Base-by-base conservation (phyloP, 2,888 invertebrate genomes). In the Proisotoma minuta region DNA sequence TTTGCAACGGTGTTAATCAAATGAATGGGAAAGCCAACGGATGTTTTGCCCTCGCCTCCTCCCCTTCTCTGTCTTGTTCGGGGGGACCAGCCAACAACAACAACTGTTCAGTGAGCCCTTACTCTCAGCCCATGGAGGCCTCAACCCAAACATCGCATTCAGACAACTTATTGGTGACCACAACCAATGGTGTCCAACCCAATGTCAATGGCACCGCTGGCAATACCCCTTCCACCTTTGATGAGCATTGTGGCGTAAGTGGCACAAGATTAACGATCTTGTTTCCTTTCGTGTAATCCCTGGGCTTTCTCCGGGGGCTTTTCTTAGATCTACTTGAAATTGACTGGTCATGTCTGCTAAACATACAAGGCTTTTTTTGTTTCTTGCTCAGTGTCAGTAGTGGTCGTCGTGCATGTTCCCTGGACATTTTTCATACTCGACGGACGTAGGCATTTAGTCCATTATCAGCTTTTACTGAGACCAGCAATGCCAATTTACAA, bases 201-300 rank as follows among this genome's bases (percentile, higher is more conserved):
- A 39, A 48, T 20, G 27, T 34, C 51, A 26, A 51, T 54, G 34
- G 57, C 34, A 57, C 52, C 39, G 51, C 50, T 52, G 51, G n/a
- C 8, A 34, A 20, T 58, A 68, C 53, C 18, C 60, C 62, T 15
- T 50, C 53, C 60, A 68, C 63, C 62, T 69, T 69, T 65, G 72
- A 71, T 52, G 72, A 72, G 48, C 72, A 71, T 58, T 69, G 68
- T 60, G 66, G 68, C 54, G 71, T 71, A 68, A 69, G 71, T 71
- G 60, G 59, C 66, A 59, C 57, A 54, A 63, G 65, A 68, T 62
- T 62, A 64, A 68, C 50, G 49, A 65, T 43, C 59, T 43, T 23
- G n/a, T 5, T 43, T 47, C 40, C 56, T 56, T 54, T 4, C 18
- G 12, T 50, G 23, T 10, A 50, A 50, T 50, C 20, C 43, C 43